phyloP scores from a whole-genome alignment of 2,113 vertebrate species.

The Neolamprologus variostigma region DNA sequence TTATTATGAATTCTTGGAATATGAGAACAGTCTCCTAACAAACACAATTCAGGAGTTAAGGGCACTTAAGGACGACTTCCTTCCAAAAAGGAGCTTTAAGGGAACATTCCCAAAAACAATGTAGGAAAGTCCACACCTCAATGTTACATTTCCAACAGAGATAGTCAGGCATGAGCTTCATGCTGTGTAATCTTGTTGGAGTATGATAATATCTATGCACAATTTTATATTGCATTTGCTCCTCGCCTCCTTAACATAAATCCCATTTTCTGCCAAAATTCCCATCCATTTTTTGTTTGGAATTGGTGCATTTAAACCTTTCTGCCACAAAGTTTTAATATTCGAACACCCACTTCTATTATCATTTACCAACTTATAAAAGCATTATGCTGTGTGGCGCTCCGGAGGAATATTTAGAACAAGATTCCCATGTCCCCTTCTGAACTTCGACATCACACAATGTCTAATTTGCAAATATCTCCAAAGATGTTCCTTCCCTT shows the following conservation, averaged over 20 bases:
- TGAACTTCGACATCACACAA: fast-evolving
- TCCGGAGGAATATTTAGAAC: fast-evolving
- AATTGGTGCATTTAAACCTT: neutral
- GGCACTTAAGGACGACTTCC: neutral
- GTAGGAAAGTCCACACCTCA: neutral
- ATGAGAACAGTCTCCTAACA: neutral
- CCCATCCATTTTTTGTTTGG: neutral
- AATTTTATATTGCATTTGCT: neutral
- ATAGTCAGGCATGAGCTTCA: fast-evolving
- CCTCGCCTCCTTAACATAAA: neutral
- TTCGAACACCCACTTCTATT: neutral
- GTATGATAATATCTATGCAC: neutral
- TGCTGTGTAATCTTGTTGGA: neutral
- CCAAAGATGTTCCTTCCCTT: fast-evolving
- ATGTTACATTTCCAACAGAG: fast-evolving
- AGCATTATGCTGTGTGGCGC: fast-evolving
- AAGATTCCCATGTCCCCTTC: neutral
- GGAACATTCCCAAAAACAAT: neutral
- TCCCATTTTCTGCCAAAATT: fast-evolving
- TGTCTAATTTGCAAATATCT: neutral
- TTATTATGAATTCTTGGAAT: neutral
- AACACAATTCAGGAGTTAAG: neutral
- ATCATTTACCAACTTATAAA: neutral
- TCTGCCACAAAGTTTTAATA: fast-evolving
- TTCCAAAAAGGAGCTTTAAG: neutral